These are phyloP conservation scores for Hippoglossus stenolepis DNA, from an alignment of 2,113 vertebrate genomes.

Conservation along the genomic window DNA sequence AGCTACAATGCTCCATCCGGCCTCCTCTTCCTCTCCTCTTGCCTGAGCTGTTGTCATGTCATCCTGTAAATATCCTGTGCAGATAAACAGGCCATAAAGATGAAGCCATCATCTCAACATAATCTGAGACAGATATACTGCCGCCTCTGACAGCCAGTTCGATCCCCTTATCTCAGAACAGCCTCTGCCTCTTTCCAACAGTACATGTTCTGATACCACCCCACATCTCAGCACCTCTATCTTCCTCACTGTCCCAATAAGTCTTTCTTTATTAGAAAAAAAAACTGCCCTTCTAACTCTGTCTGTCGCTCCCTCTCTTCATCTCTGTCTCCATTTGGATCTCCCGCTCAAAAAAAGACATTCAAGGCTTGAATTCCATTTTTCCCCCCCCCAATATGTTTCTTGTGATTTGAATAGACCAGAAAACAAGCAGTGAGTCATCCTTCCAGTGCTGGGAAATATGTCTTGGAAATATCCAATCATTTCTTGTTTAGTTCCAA, in stretches of 20 bases:
- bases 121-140: constrained; percentile 75
- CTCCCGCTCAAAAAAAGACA: neutral
- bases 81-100: constrained; percentile 78
- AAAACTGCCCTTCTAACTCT: constrained; percentile 3
- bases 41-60: constrained; percentile 40
- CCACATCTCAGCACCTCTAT: constrained; percentile 34
- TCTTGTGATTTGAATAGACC: neutral
- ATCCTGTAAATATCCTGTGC: constrained; percentile 60
- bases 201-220: constrained; percentile 23
- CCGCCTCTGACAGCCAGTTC: constrained; percentile 59
- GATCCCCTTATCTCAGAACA: constrained; percentile 53
- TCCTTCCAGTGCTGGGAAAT: constrained; percentile 25
- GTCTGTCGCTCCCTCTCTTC: constrained; percentile 11
- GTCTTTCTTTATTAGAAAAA: constrained; percentile 22
- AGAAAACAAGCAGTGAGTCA: neutral
- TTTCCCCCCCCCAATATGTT: neutral
- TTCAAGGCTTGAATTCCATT: neutral
- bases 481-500: constrained; percentile 54
- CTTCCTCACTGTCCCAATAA: constrained; percentile 6
- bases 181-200: constrained; percentile 33
- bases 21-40: constrained; percentile 1
- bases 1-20: constrained; percentile 32
- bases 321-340: neutral
- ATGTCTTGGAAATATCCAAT: constrained; percentile 46
- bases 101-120: constrained; percentile 76